Evolutionary conservation across 1,140 invertebrate genomes (phyloP).

Genomic region (Cardiocondyla obscurior): DNA sequence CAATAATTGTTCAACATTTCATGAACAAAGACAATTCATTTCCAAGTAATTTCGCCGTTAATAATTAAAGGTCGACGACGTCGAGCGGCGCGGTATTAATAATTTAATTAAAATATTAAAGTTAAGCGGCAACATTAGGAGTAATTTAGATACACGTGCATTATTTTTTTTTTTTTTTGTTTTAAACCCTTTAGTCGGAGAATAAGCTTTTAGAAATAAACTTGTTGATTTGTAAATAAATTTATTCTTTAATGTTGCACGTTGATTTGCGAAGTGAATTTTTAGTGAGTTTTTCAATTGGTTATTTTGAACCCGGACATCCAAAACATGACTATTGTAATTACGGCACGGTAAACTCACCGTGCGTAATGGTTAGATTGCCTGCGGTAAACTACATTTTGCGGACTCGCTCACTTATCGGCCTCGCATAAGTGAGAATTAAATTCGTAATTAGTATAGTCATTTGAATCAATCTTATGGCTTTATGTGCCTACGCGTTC

Average conservation of each 20-base stretch:
- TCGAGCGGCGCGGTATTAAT: background rate
- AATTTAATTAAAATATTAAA: background rate
- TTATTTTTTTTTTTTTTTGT: too few species aligned
- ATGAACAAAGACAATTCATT: background rate
- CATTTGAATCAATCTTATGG: constrained; percentile 46
- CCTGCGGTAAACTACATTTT: background rate
- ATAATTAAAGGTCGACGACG: background rate
- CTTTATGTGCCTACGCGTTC: constrained; percentile 50
- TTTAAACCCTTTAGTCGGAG: too few species aligned
- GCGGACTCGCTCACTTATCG: constrained; percentile 22
- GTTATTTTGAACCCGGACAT: background rate
- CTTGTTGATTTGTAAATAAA: background rate
- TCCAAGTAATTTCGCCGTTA: background rate
- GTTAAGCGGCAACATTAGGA: too few species aligned
- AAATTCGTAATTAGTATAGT: constrained; percentile 49
- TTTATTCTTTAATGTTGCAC: background rate
- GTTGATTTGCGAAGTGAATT: background rate
- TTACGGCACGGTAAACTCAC: background rate
- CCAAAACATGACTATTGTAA: background rate
- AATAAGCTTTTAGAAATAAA: background rate
- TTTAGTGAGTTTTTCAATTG: background rate
- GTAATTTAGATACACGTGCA: too few species aligned
- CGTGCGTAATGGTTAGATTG: too few species aligned
- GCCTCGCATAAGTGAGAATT: constrained; percentile 17
- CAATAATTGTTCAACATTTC: background rate